Percentiles rank a stretch among this genome's conserved stretches.
Evolutionary conservation across 1,140 invertebrate species (phyloP).

Genomic region (Saxidomus purpurata): DNA sequence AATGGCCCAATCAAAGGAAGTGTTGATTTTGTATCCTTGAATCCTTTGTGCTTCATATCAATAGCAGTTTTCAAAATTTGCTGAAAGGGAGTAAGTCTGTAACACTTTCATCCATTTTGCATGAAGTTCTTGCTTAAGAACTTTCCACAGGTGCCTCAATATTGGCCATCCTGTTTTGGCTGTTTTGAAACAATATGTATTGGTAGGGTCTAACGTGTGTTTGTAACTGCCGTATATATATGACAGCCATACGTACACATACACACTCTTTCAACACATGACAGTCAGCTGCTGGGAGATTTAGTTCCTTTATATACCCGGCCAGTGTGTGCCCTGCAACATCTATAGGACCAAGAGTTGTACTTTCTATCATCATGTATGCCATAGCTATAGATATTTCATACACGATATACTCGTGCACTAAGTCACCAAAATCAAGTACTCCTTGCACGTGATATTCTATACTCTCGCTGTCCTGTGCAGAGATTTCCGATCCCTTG

Average conservation of each 20-base stretch:
- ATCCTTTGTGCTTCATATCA: too few species aligned
- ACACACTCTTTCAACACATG: slow-evolving; percentile 91
- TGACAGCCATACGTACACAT: slow-evolving; percentile 91
- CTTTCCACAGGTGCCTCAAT: slow-evolving; percentile 58
- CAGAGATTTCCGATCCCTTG: neutral
- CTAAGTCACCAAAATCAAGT: slow-evolving; percentile 95
- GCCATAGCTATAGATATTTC: slow-evolving; percentile 93
- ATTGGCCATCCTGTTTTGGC: slow-evolving; percentile 66
- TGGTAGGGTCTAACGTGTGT: slow-evolving; percentile 90
- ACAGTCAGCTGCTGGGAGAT: slow-evolving; percentile 89
- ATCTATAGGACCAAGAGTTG: slow-evolving; percentile 87
- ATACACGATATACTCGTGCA: slow-evolving; percentile 91
- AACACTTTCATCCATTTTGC: slow-evolving; percentile 32
- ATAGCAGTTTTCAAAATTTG: neutral
- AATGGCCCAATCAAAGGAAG: too few species aligned
- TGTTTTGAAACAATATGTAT: slow-evolving; percentile 84
- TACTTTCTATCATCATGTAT: slow-evolving; percentile 91
- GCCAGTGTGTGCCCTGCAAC: slow-evolving; percentile 91
- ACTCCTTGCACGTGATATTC: slow-evolving; percentile 87
- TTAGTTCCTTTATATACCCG: slow-evolving; percentile 90
- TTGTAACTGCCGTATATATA: slow-evolving; percentile 93
- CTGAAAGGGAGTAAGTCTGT: neutral
- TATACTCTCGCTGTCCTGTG: neutral
- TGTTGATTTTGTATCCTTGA: too few species aligned
- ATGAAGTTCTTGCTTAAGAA: slow-evolving; percentile 56